Percentiles rank a stretch among this genome's conserved stretches.
Conservation (phyloP, 2,888 invertebrate species). For the Zhuqinia jingwanae region DNA sequence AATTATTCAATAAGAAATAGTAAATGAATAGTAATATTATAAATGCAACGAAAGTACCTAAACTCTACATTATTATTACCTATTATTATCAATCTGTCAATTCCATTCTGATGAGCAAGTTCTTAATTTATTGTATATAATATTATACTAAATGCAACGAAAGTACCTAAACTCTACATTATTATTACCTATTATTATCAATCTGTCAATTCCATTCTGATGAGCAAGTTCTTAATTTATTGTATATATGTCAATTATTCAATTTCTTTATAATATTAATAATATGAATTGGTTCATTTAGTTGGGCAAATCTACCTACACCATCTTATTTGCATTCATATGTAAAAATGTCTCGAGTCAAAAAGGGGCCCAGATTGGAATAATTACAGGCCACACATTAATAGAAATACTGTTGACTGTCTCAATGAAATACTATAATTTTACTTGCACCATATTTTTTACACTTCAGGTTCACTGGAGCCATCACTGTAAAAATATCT, state of each 20-base stretch:
- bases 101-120: constrained; percentile 9
- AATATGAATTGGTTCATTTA: too few species aligned
- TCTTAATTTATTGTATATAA: too few species aligned
- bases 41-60: not conserved
- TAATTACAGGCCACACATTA: too few species aligned
- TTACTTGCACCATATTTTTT: too few species aligned
- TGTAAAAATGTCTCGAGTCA: constrained; percentile 41
- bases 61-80: constrained; percentile 18
- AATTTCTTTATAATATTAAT: too few species aligned
- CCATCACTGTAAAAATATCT: too few species aligned
- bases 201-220: constrained; percentile 23
- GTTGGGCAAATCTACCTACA: too few species aligned
- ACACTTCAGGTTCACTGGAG: too few species aligned
- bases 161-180: constrained; percentile 7
- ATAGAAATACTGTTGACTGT: too few species aligned
- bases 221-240: constrained; percentile 17
- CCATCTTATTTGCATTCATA: constrained; percentile 17
- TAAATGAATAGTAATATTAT: constrained; percentile 2
- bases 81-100: constrained; percentile 12
- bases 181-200: not conserved
- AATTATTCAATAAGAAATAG: not conserved
- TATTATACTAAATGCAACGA: not conserved
- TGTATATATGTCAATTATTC: too few species aligned
- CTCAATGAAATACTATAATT: too few species aligned
- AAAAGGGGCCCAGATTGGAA: constrained; percentile 5